phyloP scores from a whole-genome alignment of 2,113 vertebrate genomes.

The Agapornis roseicollis region DNA sequence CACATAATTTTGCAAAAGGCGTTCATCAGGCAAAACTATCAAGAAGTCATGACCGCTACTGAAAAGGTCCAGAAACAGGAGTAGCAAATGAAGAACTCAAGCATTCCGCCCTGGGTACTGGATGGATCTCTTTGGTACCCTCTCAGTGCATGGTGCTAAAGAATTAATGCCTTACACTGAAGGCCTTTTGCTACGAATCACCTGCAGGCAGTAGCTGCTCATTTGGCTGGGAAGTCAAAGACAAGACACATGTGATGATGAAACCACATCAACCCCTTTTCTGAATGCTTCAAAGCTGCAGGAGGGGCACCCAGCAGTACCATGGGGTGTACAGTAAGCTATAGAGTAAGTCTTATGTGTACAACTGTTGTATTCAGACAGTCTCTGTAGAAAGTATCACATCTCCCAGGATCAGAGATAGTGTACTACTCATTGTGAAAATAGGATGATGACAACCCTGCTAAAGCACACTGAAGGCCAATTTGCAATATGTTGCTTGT shows the following conservation, averaged over 20 bases:
- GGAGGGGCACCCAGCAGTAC: neutral
- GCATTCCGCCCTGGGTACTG: neutral
- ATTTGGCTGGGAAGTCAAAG: neutral
- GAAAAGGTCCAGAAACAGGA: neutral
- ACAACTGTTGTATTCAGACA: neutral
- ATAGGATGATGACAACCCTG: neutral
- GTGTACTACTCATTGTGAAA: neutral
- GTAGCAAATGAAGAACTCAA: neutral
- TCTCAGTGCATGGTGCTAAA: accelerated
- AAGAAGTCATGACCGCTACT: neutral
- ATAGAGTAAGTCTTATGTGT: accelerated
- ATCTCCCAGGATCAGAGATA: neutral
- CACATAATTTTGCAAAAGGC: slow-evolving; percentile 10
- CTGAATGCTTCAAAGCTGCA: neutral
- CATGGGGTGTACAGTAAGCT: neutral
- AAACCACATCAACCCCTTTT: neutral
- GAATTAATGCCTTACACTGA: neutral
- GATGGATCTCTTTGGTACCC: neutral
- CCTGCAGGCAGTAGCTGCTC: neutral
- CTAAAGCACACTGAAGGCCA: neutral
- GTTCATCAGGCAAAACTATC: neutral
- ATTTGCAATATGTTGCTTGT: neutral
- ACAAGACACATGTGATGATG: accelerated
- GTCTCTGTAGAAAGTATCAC: neutral
- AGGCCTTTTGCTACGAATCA: neutral